These are phyloP conservation scores for Rallus limicola DNA, from an alignment of 2,113 vertebrate species.

Conservation along the genomic window DNA sequence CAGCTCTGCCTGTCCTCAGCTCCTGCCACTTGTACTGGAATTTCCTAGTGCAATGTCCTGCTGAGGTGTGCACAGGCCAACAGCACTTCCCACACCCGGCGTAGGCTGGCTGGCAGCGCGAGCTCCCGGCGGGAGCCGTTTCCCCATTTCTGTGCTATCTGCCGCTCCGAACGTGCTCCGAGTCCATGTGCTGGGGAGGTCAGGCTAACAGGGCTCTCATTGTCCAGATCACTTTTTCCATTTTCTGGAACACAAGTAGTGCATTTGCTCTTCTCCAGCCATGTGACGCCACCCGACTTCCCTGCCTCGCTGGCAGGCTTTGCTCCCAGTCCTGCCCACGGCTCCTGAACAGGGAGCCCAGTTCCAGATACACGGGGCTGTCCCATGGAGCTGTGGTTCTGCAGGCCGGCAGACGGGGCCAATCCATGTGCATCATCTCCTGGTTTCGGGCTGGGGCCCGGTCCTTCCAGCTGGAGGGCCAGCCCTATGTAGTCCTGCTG, in stretches of 20 bases:
- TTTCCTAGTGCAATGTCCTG: not conserved
- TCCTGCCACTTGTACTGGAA: not conserved
- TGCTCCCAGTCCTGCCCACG: not conserved
- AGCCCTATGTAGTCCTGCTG: not conserved
- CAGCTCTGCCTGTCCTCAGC: not conserved
- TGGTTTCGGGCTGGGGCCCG: not conserved
- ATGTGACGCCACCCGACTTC: not conserved
- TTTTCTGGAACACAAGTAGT: not conserved
- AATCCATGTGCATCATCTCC: not conserved
- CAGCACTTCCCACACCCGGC: not conserved
- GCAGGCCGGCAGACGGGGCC: not conserved
- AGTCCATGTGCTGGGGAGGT: not conserved
- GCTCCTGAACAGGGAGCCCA: not conserved
- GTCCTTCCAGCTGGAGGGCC: not conserved
- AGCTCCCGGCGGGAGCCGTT: not conserved
- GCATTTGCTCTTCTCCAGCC: not conserved
- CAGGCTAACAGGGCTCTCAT: conserved; percentile 53
- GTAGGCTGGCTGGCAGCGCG: rapidly evolving
- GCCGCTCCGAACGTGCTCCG: not conserved
- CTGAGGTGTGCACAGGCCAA: not conserved
- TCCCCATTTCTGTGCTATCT: not conserved
- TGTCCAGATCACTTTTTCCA: conserved; percentile 55
- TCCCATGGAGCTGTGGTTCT: not conserved
- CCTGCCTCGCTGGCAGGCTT: not conserved
- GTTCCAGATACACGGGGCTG: rapidly evolving